These are phyloP conservation scores for Aphelenchoides besseyi DNA, from an alignment of 1,140 invertebrate species.

Conservation along the genomic window DNA sequence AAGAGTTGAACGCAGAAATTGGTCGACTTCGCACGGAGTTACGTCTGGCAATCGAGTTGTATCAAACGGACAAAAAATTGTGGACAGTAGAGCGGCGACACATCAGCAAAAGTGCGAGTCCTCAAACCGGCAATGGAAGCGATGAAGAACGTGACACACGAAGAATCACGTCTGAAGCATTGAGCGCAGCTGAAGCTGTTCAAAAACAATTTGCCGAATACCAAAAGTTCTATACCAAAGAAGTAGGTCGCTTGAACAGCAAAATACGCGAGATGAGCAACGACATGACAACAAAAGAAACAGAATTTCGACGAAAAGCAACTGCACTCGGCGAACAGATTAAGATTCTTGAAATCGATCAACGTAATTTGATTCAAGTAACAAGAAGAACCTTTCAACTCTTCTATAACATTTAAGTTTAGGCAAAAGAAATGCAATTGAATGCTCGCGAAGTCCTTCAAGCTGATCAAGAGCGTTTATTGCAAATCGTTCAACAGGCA, in stretches of 20 bases:
- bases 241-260: slow-evolving; percentile 53
- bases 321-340: slow-evolving; percentile 54
- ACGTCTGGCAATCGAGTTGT: slow-evolving; percentile 48
- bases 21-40: slow-evolving; percentile 49
- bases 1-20: slow-evolving; percentile 42
- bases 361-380: slow-evolving; percentile 52
- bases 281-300: slow-evolving; percentile 46
- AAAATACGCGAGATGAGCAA: slow-evolving; percentile 45
- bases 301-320: slow-evolving; percentile 46
- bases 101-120: slow-evolving; percentile 18
- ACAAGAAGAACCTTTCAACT: too few species aligned
- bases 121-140: not conserved
- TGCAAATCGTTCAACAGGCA: slow-evolving; percentile 49
- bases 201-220: slow-evolving; percentile 59
- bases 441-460: slow-evolving; percentile 48
- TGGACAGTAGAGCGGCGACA: slow-evolving; percentile 50
- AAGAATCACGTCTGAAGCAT: slow-evolving; percentile 50
- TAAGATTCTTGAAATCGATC: slow-evolving; percentile 55
- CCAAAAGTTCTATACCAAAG: slow-evolving; percentile 58
- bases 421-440: slow-evolving; percentile 48
- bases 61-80: slow-evolving; percentile 55
- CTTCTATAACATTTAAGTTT: too few species aligned
- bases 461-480: slow-evolving; percentile 48
- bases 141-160: slow-evolving; percentile 26
- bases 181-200: slow-evolving; percentile 54